A percentile compares a stretch with the other conserved stretches of the same genome.
phyloP scores from a whole-genome alignment of 2,888 invertebrate genomes.

The Pogonocherus hispidulus region DNA sequence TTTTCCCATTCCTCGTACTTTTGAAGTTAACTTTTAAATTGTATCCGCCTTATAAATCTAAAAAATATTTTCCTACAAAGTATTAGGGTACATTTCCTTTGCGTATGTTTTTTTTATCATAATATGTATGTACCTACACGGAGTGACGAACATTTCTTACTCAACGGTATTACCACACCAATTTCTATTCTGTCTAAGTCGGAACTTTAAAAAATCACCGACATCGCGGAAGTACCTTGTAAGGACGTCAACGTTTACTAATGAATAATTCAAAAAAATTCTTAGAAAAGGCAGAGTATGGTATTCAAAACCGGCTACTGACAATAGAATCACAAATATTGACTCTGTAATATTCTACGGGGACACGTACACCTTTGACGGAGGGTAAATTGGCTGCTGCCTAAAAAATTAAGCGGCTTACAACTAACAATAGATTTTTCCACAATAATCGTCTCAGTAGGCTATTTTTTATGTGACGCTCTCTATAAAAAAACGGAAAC shows the following conservation, averaged over 20 bases:
- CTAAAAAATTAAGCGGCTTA: constrained; percentile 2
- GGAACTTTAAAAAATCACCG: background rate
- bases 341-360: background rate
- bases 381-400: background rate
- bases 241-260: constrained; percentile 4
- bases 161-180: too few species aligned
- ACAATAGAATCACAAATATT: constrained; percentile 5
- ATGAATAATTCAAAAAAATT: constrained; percentile 6
- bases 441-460: background rate
- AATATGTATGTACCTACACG: too few species aligned
- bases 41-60: too few species aligned
- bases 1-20: too few species aligned
- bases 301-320: constrained; percentile 6
- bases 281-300: background rate
- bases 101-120: too few species aligned
- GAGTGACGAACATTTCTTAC: too few species aligned
- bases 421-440: background rate
- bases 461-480: background rate
- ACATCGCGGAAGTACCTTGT: background rate
- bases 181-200: background rate
- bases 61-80: too few species aligned
- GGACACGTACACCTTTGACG: constrained; percentile 9
- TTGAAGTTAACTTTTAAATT: too few species aligned
- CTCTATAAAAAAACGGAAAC: background rate
- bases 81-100: too few species aligned